Conservation (phyloP, 2,888 invertebrate genomes). For the Neuroscelio doddi region DNA sequence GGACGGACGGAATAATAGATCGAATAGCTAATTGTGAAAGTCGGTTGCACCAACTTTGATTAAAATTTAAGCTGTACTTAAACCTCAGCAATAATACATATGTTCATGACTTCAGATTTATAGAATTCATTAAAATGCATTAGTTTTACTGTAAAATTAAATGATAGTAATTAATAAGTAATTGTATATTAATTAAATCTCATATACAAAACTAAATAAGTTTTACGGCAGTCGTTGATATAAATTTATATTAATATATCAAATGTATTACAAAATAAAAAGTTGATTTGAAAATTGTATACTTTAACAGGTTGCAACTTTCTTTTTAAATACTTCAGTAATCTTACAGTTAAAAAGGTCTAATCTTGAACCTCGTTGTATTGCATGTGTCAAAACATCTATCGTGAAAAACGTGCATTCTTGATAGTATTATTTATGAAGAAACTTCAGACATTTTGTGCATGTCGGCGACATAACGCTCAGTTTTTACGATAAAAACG, state of each 20-base stretch:
- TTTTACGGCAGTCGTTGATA: not conserved
- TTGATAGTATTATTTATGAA: conserved; percentile 36
- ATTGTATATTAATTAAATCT: conserved; percentile 8
- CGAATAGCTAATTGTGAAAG: conserved; percentile 42
- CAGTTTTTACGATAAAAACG: conserved; percentile 26
- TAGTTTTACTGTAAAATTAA: conserved; percentile 22
- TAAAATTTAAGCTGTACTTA: conserved; percentile 37
- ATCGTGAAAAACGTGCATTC: conserved; percentile 30
- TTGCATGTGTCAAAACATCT: conserved; percentile 29
- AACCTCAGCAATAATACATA: conserved; percentile 34
- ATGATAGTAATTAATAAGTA: conserved; percentile 18
- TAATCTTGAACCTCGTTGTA: conserved; percentile 25
- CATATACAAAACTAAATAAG: too few species aligned
- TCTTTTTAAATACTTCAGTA: conserved; percentile 9
- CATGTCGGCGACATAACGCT: conserved; percentile 16
- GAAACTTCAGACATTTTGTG: conserved; percentile 35
- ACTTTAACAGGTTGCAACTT: not conserved
- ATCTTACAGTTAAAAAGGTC: conserved; percentile 17
- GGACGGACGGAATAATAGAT: conserved; percentile 41
- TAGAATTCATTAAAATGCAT: conserved; percentile 35
- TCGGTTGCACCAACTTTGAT: conserved; percentile 36
- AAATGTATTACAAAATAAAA: not conserved
- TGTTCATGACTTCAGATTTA: conserved; percentile 35
- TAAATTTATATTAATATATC: too few species aligned
- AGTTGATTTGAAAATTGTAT: not conserved